Evolutionary conservation across 37 sponge, comb jelly and placozoan genomes (phyloP), one percentile per base, ranked within the genome.

Genomic region (Spongia lamella): DNA sequence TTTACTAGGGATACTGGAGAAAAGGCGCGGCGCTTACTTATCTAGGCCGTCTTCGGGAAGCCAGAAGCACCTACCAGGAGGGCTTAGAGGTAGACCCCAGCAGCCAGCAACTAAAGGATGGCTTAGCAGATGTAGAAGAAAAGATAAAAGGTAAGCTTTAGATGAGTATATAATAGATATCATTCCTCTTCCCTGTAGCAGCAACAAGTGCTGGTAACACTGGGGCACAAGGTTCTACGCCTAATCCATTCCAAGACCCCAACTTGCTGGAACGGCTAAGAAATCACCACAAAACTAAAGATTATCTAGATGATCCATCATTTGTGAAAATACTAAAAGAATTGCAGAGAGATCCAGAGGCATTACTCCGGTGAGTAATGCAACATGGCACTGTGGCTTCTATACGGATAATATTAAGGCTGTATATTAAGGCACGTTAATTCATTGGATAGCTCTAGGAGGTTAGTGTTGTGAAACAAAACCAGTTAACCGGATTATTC

Each of bases 1-100:
- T 3, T 1, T 20, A 7, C 0, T 56, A 88, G 88, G 92, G 92
- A 13, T 91, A 91, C 70, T 91, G 88, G 6, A 79, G 92, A 19
- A 53, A 72, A 20, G 88, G 84, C 30, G 52, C 75, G 9, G 88
- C 92, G n/a, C 64, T 91, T 17, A 52, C 43, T 38, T 31, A 62
- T 0, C 72, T 83, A 35, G 68, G 67, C 0, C 57, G 74, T 19
- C 57, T 30, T 13, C n/a, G 52, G 2, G 88, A 91, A 34, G 88
- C 88, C 1, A 76, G 70, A 21, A 66, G 63, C n/a, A 61, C 80
- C 0, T 91, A 78, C 68, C 59, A 40, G 16, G 55, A 77, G 34
- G 92, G 92, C 0, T 65, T 91, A 11, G 37, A 83, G 38, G n/a
- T 74, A 16, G 84, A 91, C 26, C 79, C 88, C 3, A 53, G 72